Evolutionary conservation across 2,797 vertebrate genomes (phyloP), one percentile per base, ranked within the genome.

Genomic region (Argentina silus): DNA sequence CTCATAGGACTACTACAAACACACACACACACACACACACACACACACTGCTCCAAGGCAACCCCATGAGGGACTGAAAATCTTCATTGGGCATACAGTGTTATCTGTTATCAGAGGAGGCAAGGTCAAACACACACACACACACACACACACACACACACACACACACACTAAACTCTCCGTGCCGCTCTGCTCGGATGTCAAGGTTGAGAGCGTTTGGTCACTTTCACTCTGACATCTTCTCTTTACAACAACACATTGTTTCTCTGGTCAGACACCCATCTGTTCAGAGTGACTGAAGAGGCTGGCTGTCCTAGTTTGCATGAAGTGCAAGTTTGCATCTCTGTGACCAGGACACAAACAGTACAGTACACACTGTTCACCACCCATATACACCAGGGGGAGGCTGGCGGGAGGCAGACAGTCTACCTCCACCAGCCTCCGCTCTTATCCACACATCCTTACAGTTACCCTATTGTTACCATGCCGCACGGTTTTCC

Each of bases 21-120:
- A 51, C 48, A 68, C 66, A 56, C 51, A 68, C 60, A 71, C 75
- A 75, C 73, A 73, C 74, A 72, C 60, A 78, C 78, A 76, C 53
- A 55, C 14, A 47, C 47, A 74, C 27, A 43, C 44, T 36, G 11
- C 45, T 21, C 9, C 44, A 14, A 48, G 21, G 17, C 10, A 57
- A 69, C 51, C 27, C 47, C 9, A 55, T 27, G n/a, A 15, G 62
- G 55, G 51, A 66, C 21, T 36, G 12, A 70, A 74, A 53, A 55
- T 72, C 74, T 61, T 72, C 74, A 83, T 14, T 76, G 81, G 86
- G 82, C 76, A 78, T 73, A 44, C 81, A 77, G 78, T 83, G 83
- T 88, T 87, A n/a, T 86, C 75, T 72, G 85, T 90, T 90, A 89
- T 89, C 87, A 44, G 81, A 75, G 69, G 6, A 42, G 83, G 69